Evolutionary conservation across 2,888 invertebrate species (phyloP), one percentile per base, ranked within the genome.

Genomic region (Halocaridina rubra): DNA sequence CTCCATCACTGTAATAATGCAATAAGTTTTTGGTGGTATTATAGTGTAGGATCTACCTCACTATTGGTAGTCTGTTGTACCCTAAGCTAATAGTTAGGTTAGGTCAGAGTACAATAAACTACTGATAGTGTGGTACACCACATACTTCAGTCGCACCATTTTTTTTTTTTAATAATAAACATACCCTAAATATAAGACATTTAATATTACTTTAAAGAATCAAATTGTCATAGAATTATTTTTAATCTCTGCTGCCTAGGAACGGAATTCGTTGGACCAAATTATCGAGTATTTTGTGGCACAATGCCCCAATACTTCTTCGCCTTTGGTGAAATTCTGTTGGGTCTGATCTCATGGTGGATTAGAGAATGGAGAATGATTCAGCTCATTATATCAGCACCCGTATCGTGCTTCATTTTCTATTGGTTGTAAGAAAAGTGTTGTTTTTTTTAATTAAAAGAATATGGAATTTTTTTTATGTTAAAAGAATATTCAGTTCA

Each of bases 231-330:
- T n/a, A n/a, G n/a, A n/a, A n/a, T n/a, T n/a, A n/a, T n/a, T n/a
- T n/a, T n/a, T n/a, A n/a, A n/a, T n/a, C n/a, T n/a, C n/a, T n/a
- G n/a, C n/a, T n/a, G n/a, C n/a, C n/a, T 88, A 92, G 91, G 93
- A 24, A 93, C 94, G 90, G 94, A 94, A 91, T 91, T 94, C 33
- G 92, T 93, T 84, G 94, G 94, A 80, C 93, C 92, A 10, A 90
- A 92, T 90, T 93, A 93, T 92, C 90, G 93, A 61, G 93, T 93
- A 1, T 91, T 92, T 1, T 91, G 93, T 64, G 93, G 94, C 4
- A 93, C 94, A 8, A 89, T 94, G 0, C 94, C 94, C 89, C 95
- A 94, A 89, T 92, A 95, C 88, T 94, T 95, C 0, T 95, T 94
- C 89, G 94, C 94, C 89, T 89, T 95, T 39, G 95, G 95, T 0